Percentiles rank a stretch among this genome's conserved stretches.
Evolutionary conservation across 1,140 invertebrate species (phyloP).

Genomic region (Cherax destructor): DNA sequence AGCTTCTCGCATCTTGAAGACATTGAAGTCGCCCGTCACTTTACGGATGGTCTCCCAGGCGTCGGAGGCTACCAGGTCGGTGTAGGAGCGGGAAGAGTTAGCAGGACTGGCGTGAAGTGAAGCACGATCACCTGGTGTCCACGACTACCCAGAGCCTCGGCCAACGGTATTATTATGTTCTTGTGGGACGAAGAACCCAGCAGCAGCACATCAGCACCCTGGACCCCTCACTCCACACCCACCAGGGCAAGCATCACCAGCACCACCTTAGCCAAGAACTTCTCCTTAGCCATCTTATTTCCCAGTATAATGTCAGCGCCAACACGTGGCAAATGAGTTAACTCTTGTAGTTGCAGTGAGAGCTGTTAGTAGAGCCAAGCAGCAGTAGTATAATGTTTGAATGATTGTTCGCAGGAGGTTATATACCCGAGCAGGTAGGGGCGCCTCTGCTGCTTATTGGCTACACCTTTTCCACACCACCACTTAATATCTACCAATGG

Average conservation of each 20-base stretch:
- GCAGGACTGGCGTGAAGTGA: constrained; percentile 74
- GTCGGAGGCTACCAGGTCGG: constrained; percentile 68
- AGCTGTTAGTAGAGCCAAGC: no score
- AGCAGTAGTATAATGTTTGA: no score
- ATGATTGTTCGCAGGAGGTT: no score
- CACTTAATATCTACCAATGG: no score
- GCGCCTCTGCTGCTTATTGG: no score
- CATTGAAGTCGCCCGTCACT: constrained; percentile 67
- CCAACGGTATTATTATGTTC: constrained; percentile 76
- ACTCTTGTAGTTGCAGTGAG: no score
- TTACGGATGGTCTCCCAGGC: constrained; percentile 53
- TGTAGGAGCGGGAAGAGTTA: constrained; percentile 69
- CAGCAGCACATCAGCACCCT: constrained; percentile 65
- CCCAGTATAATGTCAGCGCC: no score
- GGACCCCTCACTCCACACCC: constrained; percentile 46
- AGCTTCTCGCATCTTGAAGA: constrained; percentile 66
- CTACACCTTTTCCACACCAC: no score
- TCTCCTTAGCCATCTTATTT: background rate
- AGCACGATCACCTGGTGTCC: constrained; percentile 81
- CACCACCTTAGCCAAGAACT: background rate
- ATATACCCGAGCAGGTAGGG: no score
- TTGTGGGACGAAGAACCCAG: constrained; percentile 77
- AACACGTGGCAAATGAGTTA: no score
- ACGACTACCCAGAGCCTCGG: constrained; percentile 77
- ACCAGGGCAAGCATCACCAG: background rate